A percentile compares a stretch with the other conserved stretches of the same genome.
Evolutionary conservation across 2,113 vertebrate species (phyloP).

Genomic region (Bubalus kerabau): DNA sequence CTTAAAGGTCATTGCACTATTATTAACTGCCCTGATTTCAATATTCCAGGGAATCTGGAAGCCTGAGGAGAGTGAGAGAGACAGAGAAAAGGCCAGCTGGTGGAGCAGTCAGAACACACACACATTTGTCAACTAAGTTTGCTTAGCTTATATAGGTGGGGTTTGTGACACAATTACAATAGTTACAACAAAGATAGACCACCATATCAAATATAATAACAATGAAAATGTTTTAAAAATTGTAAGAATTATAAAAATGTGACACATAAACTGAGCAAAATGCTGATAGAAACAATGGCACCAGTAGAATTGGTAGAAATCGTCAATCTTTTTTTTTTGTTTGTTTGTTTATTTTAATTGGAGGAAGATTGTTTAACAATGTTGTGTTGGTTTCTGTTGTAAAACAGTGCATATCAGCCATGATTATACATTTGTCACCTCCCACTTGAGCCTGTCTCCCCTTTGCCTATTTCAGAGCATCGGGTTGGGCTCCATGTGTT

Average conservation of each 20-base stretch:
- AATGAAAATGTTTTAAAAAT: not conserved
- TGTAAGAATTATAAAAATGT: not conserved
- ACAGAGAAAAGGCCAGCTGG: not conserved
- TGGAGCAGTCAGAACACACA: not conserved
- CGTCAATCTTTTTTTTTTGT: not conserved
- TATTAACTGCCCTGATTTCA: not conserved
- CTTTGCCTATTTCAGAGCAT: not conserved
- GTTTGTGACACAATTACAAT: not conserved
- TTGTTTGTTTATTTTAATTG: not conserved
- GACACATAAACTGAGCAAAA: not conserved
- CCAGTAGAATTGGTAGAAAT: not conserved
- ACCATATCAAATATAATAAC: not conserved
- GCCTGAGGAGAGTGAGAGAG: not conserved
- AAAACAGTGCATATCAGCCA: not conserved
- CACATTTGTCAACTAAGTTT: not conserved
- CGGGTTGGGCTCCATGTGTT: accelerated
- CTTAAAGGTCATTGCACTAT: not conserved
- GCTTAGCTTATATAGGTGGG: not conserved
- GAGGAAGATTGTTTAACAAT: not conserved
- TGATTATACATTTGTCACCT: not conserved
- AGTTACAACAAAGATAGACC: not conserved
- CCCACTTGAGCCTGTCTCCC: not conserved
- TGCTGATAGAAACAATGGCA: not conserved
- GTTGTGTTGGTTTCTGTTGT: not conserved
- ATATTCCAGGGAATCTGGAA: not conserved